These are phyloP conservation scores for Hippocampus zosterae DNA, from an alignment of 2,113 vertebrate species.

Conservation along the genomic window DNA sequence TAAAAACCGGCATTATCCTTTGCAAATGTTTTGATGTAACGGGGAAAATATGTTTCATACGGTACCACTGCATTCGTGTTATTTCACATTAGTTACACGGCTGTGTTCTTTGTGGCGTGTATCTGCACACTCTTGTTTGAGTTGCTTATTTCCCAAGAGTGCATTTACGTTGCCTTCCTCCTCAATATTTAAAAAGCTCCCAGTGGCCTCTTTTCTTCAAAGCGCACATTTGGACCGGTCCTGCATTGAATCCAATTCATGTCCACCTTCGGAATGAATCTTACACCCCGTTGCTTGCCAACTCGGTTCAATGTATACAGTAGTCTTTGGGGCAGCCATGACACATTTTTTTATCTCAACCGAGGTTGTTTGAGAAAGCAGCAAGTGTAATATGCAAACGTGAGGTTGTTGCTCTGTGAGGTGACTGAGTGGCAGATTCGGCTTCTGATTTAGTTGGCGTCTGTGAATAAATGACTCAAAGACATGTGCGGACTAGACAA, in stretches of 20 bases:
- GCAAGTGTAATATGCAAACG: slow-evolving; percentile 41
- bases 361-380: slow-evolving; percentile 35
- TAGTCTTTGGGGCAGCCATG: not conserved
- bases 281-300: not conserved
- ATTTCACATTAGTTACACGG: not conserved
- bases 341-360: slow-evolving; percentile 17
- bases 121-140: not conserved
- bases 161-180: not conserved
- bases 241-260: slow-evolving; percentile 4
- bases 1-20: not conserved
- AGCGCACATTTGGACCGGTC: slow-evolving; percentile 6
- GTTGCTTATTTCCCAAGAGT: not conserved
- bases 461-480: slow-evolving; percentile 38
- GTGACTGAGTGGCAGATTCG: slow-evolving; percentile 27
- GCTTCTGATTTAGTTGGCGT: slow-evolving; percentile 40
- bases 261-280: slow-evolving; percentile 1
- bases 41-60: not conserved
- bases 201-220: not conserved
- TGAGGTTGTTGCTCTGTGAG: slow-evolving; percentile 21
- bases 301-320: slow-evolving; percentile 3
- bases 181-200: not conserved
- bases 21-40: not conserved
- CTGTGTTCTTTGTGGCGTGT: not conserved
- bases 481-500: slow-evolving; percentile 41
- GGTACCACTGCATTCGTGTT: not conserved